Evolutionary conservation across 2,888 invertebrate species (phyloP).

Genomic region (Lathronympha strigana): DNA sequence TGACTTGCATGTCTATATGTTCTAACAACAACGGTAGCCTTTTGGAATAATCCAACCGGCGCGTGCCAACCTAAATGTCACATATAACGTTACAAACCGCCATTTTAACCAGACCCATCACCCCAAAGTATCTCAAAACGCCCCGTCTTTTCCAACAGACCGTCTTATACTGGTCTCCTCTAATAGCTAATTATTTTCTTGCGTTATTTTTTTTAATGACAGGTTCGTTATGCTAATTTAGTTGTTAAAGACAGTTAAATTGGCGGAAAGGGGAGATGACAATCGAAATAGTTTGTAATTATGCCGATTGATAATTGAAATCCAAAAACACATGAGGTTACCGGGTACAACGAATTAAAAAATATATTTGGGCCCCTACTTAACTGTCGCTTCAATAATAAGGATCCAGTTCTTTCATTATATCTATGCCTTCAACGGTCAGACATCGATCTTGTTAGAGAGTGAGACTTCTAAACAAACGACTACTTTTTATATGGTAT

Average conservation of each 20-base stretch:
- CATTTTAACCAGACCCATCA: slow-evolving; percentile 39
- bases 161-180: slow-evolving; percentile 16
- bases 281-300: background rate
- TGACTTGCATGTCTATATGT: too few relatives aligned
- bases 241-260: background rate
- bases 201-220: slow-evolving; percentile 24
- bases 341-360: too few relatives aligned
- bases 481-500: too few relatives aligned
- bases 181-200: slow-evolving; percentile 35
- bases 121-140: slow-evolving; percentile 45
- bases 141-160: slow-evolving; percentile 46
- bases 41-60: slow-evolving; percentile 40
- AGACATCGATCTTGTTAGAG: too few relatives aligned
- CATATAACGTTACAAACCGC: slow-evolving; percentile 58
- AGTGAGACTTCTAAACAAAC: too few relatives aligned
- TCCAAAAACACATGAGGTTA: background rate
- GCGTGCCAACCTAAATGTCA: slow-evolving; percentile 67
- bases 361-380: background rate
- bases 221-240: slow-evolving; percentile 30
- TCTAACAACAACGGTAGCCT: slow-evolving; percentile 45
- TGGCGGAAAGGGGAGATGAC: background rate
- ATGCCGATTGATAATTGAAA: background rate
- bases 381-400: background rate
- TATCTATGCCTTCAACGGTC: too few relatives aligned
- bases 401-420: too few relatives aligned